Percentiles rank a stretch among this genome's conserved stretches.
phyloP scores from a whole-genome alignment of 2,888 invertebrate genomes.

The Acanthosoma haemorrhoidale region DNA sequence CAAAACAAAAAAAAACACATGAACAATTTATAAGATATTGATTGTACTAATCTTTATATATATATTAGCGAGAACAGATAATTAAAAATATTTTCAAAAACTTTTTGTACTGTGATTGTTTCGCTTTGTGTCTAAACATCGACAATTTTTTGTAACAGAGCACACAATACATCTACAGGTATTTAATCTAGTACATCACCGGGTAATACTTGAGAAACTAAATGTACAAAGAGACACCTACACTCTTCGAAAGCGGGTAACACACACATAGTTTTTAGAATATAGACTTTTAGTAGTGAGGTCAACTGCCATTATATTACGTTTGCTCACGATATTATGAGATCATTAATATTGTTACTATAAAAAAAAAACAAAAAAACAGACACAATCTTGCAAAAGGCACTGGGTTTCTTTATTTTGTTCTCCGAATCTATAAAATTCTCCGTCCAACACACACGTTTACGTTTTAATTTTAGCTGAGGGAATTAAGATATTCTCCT shows the following conservation, averaged over 20 bases:
- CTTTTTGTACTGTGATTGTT: conserved; percentile 28
- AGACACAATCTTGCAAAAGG: conserved; percentile 30
- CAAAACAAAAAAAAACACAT: background rate
- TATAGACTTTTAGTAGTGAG: conserved; percentile 19
- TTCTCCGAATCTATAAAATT: conserved; percentile 25
- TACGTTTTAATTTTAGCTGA: background rate
- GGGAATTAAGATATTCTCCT: background rate
- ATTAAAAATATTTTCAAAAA: conserved; percentile 30
- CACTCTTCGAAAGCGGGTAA: conserved; percentile 27
- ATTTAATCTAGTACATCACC: conserved; percentile 35
- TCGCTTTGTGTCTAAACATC: conserved; percentile 27
- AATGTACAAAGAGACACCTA: conserved; percentile 31
- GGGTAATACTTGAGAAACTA: conserved; percentile 20
- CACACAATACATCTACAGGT: conserved; percentile 39
- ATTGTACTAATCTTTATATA: conserved; percentile 25
- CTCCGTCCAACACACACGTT: conserved; percentile 27
- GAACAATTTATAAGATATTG: conserved; percentile 18
- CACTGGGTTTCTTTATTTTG: conserved; percentile 30
- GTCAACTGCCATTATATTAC: conserved; percentile 29
- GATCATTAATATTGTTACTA: conserved; percentile 22
- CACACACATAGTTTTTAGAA: conserved; percentile 27
- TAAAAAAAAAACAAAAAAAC: conserved; percentile 30
- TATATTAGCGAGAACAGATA: conserved; percentile 23
- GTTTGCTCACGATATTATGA: conserved; percentile 15
- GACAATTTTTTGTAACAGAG: conserved; percentile 34